Evolutionary conservation across 2,888 invertebrate species (phyloP), one percentile per base, ranked within the genome.

Genomic region (Neoscelio sp.): DNA sequence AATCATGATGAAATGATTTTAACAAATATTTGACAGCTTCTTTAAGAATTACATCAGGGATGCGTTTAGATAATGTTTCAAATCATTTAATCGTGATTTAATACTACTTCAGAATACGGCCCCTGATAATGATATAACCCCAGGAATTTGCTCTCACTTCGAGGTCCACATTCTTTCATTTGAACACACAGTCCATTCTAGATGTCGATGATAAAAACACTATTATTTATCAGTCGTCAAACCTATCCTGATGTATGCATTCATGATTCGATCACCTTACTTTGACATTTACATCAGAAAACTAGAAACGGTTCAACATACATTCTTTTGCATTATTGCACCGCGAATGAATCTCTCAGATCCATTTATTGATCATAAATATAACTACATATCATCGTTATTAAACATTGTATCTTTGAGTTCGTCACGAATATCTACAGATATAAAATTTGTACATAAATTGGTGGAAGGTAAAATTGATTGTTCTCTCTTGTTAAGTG

Each of bases 301-400:
- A n/a, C 6, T 42, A 5, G 38, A 38, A 38, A 10, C 26, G 4
- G 15, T 48, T 6, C 48, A 48, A 48, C 48, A 48, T 13, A 52
- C 30, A 52, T 52, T 30, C 33, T 52, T 18, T 17, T 17, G 30
- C 30, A 33, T 52, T n/a, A 30, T 33, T n/a, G 1, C 52, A 17
- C 6, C 33, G 15, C 2, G 18, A 8, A 6, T 52, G 7, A 26
- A 52, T n/a, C 10, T 33, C 4, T 2, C 33, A 2, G 17, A 52
- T 13, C 52, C 52, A 13, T 33, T 33, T 33, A 2, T 52, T 7
- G 8, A 33, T 52, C 33, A 52, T 10, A 17, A 33, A 8, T 52
- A 52, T 13, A 12, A 6, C 8, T 6, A 26, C 2, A 46, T 46
- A 2, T n/a, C 46, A 6, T 10, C 46, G 2, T 3, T 26, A n/a